phyloP scores from a whole-genome alignment of 2,888 invertebrate genomes.

The Polydrusus pterygomalis region DNA sequence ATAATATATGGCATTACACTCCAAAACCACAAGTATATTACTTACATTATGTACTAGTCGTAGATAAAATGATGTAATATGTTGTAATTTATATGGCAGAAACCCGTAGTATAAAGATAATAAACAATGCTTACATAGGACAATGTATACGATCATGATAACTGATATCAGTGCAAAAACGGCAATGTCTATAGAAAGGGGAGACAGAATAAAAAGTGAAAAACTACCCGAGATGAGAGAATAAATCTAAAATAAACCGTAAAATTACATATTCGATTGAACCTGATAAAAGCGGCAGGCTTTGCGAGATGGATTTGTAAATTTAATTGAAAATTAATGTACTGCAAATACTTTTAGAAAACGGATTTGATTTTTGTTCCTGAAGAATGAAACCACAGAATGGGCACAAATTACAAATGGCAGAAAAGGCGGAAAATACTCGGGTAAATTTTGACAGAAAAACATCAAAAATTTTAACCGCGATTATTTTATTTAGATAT shows the following conservation, averaged over 20 bases:
- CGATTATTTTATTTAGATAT: too few relatives aligned
- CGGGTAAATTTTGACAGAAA: too few relatives aligned
- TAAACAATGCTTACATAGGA: background rate
- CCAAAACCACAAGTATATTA: too few relatives aligned
- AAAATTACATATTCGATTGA: conserved; percentile 52
- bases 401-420: background rate
- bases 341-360: conserved; percentile 53
- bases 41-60: too few relatives aligned
- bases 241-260: conserved; percentile 51
- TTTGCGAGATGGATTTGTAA: conserved; percentile 28
- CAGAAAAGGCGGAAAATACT: too few relatives aligned
- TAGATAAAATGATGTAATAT: too few relatives aligned
- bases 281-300: conserved; percentile 38
- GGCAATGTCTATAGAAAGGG: conserved; percentile 13
- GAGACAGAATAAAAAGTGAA: conserved; percentile 26
- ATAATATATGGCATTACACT: too few relatives aligned
- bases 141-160: conserved; percentile 5
- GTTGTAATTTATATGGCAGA: background rate
- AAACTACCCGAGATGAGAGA: conserved; percentile 36
- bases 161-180: conserved; percentile 18
- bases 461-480: too few relatives aligned
- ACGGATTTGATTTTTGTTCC: background rate
- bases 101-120: conserved; percentile 12
- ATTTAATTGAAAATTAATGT: conserved; percentile 56
- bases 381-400: background rate